A percentile compares a stretch with the other conserved stretches of the same genome.
Evolutionary conservation across 2,888 invertebrate species (phyloP).

Genomic region (Lochmaea capreae): DNA sequence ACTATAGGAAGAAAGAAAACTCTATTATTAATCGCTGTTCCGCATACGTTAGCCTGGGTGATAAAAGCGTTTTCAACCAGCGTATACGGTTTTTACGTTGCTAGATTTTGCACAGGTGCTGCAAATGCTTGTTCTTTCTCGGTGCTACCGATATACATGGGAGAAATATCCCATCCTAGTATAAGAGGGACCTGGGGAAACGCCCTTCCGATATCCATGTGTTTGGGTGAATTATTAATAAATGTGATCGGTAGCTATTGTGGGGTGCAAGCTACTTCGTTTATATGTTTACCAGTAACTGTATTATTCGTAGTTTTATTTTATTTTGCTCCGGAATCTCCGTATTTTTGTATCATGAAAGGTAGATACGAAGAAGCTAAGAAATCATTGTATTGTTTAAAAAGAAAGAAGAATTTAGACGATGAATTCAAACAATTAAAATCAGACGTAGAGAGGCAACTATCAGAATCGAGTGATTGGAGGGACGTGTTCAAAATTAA

Average conservation of each 20-base stretch:
- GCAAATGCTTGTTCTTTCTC: conserved; percentile 53
- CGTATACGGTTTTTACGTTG: conserved; percentile 55
- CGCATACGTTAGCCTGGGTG: conserved; percentile 52
- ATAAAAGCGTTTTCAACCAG: conserved; percentile 50
- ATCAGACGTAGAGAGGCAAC: conserved; percentile 55
- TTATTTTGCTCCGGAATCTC: conserved; percentile 71
- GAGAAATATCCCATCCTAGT: conserved; percentile 56
- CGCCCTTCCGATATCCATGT: conserved; percentile 49
- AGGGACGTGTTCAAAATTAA: conserved; percentile 54
- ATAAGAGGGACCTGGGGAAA: conserved; percentile 58
- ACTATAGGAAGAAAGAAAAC: conserved; percentile 55
- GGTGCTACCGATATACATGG: conserved; percentile 56
- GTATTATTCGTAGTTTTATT: conserved; percentile 70
- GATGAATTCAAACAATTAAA: conserved; percentile 52
- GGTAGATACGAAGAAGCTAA: conserved; percentile 51
- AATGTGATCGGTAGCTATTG: conserved; percentile 70
- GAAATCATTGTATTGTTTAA: conserved; percentile 50
- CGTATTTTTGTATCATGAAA: conserved; percentile 55
- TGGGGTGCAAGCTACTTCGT: conserved; percentile 67
- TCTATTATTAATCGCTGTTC: conserved; percentile 52
- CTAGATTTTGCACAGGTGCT: conserved; percentile 54
- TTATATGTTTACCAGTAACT: conserved; percentile 70
- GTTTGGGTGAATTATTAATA: conserved; percentile 54
- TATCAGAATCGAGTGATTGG: conserved; percentile 58
- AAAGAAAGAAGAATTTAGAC: conserved; percentile 52